These are phyloP conservation scores for Meleagris gallopavo DNA, from an alignment of 2,113 vertebrate species.

Conservation along the genomic window DNA sequence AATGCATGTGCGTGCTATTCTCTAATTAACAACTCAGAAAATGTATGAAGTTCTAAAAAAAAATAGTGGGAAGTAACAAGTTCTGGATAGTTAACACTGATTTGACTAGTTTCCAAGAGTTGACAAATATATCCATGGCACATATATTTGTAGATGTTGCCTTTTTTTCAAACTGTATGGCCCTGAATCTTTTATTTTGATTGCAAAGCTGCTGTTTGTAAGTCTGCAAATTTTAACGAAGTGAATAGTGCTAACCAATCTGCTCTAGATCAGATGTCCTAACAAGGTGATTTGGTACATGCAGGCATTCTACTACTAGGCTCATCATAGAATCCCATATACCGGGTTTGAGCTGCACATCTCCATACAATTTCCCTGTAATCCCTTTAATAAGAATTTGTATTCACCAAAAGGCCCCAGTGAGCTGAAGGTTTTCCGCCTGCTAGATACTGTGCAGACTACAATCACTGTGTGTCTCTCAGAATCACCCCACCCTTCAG, in stretches of 20 bases:
- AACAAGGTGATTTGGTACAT: background rate
- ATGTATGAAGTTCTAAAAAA: background rate
- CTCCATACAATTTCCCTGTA: background rate
- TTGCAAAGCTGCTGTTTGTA: background rate
- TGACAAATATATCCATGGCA: background rate
- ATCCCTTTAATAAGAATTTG: background rate
- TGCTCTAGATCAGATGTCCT: background rate
- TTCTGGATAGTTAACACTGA: background rate
- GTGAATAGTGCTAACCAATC: background rate
- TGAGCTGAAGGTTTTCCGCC: background rate
- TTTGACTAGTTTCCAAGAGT: background rate
- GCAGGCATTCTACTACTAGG: background rate
- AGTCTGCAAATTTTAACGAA: background rate
- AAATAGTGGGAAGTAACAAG: background rate
- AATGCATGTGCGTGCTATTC: accelerated
- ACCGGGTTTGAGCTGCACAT: background rate
- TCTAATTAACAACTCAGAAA: background rate
- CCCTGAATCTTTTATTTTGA: background rate
- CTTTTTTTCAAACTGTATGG: background rate
- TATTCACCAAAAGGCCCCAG: background rate
- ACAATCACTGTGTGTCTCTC: background rate
- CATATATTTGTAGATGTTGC: background rate
- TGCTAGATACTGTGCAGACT: background rate
- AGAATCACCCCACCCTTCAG: background rate
- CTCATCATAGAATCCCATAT: background rate